Conservation (phyloP, 1,140 invertebrate genomes). For the Luehdorfia chinensis region DNA sequence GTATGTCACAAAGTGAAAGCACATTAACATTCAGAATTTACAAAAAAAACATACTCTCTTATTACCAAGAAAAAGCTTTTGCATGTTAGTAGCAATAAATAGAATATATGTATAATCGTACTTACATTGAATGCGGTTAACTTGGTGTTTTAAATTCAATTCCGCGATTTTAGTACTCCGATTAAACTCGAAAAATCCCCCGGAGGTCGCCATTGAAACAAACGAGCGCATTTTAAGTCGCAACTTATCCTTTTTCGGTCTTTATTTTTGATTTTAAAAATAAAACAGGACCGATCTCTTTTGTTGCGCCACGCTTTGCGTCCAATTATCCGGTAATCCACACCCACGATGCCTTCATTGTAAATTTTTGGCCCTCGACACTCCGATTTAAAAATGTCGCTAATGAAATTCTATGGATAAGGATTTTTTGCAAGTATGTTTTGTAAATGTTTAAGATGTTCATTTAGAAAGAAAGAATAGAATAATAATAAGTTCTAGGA, state of each 20-base stretch:
- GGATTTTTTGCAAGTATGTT: no score
- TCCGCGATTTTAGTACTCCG: conserved; percentile 10
- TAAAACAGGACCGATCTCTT: conserved; percentile 17
- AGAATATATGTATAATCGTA: no score
- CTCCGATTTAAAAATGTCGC: conserved; percentile 22
- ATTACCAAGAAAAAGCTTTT: conserved; percentile 12
- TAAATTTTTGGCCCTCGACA: conserved; percentile 27
- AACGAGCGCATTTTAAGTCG: conserved; percentile 22
- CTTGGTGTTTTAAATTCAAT: conserved; percentile 14
- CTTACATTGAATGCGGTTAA: conserved; percentile 11
- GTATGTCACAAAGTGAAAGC: no score
- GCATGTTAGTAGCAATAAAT: conserved; percentile 11
- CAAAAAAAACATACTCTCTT: no score
- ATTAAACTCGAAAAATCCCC: conserved; percentile 17
- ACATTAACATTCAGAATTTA: no score
- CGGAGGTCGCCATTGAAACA: conserved; percentile 18
- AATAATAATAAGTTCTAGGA: no score
- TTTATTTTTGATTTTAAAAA: conserved; percentile 24
- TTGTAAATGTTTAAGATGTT: no score
- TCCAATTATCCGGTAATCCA: conserved; percentile 41
- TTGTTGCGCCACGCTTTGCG: conserved; percentile 22
- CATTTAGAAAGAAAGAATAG: no score
- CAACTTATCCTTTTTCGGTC: conserved; percentile 12
- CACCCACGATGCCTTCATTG: conserved; percentile 31
- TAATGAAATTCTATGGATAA: neutral